phyloP scores from a whole-genome alignment of 2,888 invertebrate genomes.

The Heliconius hortense region DNA sequence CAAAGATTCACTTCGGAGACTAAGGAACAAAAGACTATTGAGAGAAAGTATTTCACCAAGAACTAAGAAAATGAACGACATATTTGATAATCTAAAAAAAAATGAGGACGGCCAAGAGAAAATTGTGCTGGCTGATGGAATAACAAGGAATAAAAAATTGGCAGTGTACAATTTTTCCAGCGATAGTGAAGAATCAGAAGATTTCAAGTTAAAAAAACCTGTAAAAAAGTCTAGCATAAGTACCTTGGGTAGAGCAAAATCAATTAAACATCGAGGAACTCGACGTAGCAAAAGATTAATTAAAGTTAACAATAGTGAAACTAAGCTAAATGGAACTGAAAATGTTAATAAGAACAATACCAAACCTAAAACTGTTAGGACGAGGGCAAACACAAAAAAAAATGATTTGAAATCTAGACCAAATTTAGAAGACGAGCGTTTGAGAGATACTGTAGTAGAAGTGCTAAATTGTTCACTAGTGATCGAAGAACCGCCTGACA shows the following conservation, averaged over 20 bases:
- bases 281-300: conserved; percentile 2
- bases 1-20: conserved; percentile 48
- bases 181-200: conserved; percentile 65
- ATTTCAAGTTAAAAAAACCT: conserved; percentile 45
- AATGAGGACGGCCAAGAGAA: conserved; percentile 52
- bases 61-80: conserved; percentile 55
- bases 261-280: background rate
- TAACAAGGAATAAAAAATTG: conserved; percentile 45
- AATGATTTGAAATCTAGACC: conserved; percentile 33
- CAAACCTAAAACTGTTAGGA: conserved; percentile 31
- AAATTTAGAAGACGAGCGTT: conserved; percentile 60
- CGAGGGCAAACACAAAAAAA: conserved; percentile 39
- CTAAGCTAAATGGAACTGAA: background rate
- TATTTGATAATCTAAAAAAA: conserved; percentile 63
- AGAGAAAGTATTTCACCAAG: conserved; percentile 53
- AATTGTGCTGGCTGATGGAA: conserved; percentile 52
- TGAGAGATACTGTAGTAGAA: conserved; percentile 55
- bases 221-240: conserved; percentile 1
- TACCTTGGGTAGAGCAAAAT: conserved; percentile 39
- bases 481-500: conserved; percentile 42
- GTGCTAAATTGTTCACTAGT: conserved; percentile 58
- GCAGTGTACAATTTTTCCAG: conserved; percentile 62
- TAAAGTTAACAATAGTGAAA: conserved; percentile 20
- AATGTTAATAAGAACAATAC: conserved; percentile 36
- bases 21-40: conserved; percentile 49